These are phyloP conservation scores for Pachycephala philippinensis DNA, from an alignment of 2,113 vertebrate species.

Conservation along the genomic window DNA sequence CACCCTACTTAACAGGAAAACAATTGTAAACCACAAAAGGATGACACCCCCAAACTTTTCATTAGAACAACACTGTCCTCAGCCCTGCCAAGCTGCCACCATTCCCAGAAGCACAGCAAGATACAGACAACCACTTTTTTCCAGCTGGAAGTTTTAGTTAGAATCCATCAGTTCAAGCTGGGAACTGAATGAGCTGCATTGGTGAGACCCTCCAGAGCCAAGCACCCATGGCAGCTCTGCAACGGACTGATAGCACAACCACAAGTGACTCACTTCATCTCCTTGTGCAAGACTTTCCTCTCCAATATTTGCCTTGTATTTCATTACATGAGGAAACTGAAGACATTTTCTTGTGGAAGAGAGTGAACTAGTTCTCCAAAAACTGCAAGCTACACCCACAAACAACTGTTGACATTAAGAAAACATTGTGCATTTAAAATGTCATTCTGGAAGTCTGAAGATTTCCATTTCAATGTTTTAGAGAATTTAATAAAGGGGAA, in stretches of 20 bases:
- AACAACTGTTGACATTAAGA: constrained; percentile 17
- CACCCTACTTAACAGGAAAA: not conserved
- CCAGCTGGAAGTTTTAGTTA: not conserved
- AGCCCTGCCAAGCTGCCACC: not conserved
- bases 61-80: not conserved
- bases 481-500: not conserved
- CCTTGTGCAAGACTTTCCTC: not conserved
- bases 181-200: not conserved
- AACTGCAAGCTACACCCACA: not conserved
- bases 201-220: not conserved
- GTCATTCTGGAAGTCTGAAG: not conserved
- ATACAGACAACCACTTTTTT: not conserved
- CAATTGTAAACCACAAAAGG: not conserved
- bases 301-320: not conserved
- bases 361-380: not conserved
- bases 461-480: not conserved
- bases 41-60: not conserved
- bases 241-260: not conserved
- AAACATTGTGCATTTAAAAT: not conserved
- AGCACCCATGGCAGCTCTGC: not conserved
- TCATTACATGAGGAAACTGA: not conserved
- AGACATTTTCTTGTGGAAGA: not conserved
- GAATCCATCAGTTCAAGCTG: not conserved
- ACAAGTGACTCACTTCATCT: not conserved
- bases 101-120: not conserved